Percentiles rank a stretch among this genome's conserved stretches.
phyloP scores from a whole-genome alignment of 2,113 vertebrate genomes.

The Microcebus tavaratra region DNA sequence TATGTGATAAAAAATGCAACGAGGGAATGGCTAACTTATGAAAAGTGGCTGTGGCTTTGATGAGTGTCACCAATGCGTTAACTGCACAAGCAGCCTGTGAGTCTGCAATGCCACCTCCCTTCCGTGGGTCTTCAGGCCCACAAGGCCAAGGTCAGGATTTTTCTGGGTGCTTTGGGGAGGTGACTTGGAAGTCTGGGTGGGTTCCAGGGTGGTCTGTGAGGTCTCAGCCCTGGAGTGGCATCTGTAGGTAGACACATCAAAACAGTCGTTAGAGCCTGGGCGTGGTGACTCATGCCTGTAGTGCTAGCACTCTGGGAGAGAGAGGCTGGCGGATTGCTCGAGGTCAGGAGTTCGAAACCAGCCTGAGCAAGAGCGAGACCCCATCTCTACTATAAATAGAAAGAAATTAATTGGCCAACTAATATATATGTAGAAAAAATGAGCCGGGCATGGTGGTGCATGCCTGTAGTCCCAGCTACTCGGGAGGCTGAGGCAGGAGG shows the following conservation, averaged over 20 bases:
- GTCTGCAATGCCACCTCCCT: neutral
- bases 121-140: neutral
- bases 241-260: neutral
- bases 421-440: too few relatives aligned
- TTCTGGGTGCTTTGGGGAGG: neutral
- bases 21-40: neutral
- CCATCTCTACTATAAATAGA: too few relatives aligned
- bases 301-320: too few relatives aligned
- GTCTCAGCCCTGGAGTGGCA: neutral
- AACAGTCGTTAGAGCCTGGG: neutral
- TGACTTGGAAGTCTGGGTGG: neutral
- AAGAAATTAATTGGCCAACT: too few relatives aligned
- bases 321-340: too few relatives aligned
- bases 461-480: too few relatives aligned
- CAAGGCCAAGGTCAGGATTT: neutral
- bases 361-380: too few relatives aligned
- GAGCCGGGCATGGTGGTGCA: too few relatives aligned
- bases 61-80: neutral
- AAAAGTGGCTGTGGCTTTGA: neutral
- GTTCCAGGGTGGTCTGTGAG: neutral
- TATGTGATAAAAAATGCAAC: slow-evolving; percentile 35
- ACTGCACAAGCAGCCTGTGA: neutral
- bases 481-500: too few relatives aligned
- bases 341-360: too few relatives aligned
- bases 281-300: too few relatives aligned